Conservation (phyloP, 2,888 invertebrate species). For the Merodon equestris region DNA sequence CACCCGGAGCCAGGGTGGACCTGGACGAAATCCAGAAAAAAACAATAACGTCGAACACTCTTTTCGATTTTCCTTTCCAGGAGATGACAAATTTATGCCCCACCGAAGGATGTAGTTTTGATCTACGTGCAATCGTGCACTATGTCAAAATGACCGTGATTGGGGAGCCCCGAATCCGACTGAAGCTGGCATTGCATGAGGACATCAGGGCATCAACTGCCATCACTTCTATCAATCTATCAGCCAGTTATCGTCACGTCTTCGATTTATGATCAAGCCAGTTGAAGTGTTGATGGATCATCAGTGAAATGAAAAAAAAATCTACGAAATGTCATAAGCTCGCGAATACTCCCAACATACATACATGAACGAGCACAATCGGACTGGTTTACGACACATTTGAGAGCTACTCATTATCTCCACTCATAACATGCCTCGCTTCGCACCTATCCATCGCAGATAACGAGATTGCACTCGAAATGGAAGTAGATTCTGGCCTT, state of each 20-base stretch:
- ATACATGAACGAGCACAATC: too few relatives aligned
- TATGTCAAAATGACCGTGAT: constrained; percentile 38
- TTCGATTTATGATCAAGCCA: constrained; percentile 55
- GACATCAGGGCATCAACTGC: constrained; percentile 30
- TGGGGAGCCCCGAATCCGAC: background rate
- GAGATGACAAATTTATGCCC: constrained; percentile 53
- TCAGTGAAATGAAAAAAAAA: constrained; percentile 12
- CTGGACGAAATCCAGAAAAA: background rate
- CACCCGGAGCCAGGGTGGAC: constrained; percentile 13
- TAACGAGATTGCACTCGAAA: constrained; percentile 65
- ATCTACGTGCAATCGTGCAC: constrained; percentile 51
- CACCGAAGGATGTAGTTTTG: constrained; percentile 34
- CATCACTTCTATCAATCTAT: constrained; percentile 57
- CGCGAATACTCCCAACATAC: too few relatives aligned
- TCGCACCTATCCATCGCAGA: constrained; percentile 55
- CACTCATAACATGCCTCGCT: constrained; percentile 31
- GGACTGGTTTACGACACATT: constrained; percentile 37
- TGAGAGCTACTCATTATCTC: constrained; percentile 59
- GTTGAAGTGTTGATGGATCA: constrained; percentile 55
- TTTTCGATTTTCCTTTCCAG: constrained; percentile 41
- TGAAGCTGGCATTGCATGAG: constrained; percentile 1
- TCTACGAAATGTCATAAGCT: too few relatives aligned
- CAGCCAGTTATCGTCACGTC: constrained; percentile 55
- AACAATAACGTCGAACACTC: constrained; percentile 32
- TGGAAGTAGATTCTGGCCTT: constrained; percentile 42